Conservation (phyloP, 2,888 invertebrate species). For the Mesochorus sp. region DNA sequence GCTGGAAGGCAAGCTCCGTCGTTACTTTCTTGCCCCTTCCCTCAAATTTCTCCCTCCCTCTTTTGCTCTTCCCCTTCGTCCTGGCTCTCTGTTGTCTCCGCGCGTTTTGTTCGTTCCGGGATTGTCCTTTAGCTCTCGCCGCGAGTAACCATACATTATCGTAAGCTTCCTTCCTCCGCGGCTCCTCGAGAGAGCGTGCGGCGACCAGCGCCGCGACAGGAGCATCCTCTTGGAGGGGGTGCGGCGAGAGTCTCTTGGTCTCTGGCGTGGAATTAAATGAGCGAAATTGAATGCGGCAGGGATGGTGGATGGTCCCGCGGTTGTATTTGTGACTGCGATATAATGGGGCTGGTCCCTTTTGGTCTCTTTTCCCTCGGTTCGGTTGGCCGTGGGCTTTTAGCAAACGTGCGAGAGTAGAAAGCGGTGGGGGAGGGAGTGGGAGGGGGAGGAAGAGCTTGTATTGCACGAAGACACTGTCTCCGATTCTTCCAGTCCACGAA, state of each 20-base stretch:
- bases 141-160: slow-evolving; percentile 59
- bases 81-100: slow-evolving; percentile 30
- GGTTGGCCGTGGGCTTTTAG: slow-evolving; percentile 15
- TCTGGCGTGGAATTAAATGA: slow-evolving; percentile 51
- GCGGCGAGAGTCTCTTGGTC: slow-evolving; percentile 28
- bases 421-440: neutral
- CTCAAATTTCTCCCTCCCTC: slow-evolving; percentile 20
- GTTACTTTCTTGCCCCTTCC: slow-evolving; percentile 42
- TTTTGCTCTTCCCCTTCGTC: slow-evolving; percentile 30
- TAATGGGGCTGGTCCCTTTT: neutral
- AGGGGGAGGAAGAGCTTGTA: neutral
- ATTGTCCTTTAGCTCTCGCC: slow-evolving; percentile 54
- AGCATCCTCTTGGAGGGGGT: slow-evolving; percentile 30
- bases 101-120: slow-evolving; percentile 52
- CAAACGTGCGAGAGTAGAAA: slow-evolving; percentile 4
- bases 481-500: slow-evolving; percentile 36
- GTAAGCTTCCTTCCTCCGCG: slow-evolving; percentile 56
- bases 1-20: slow-evolving; percentile 36
- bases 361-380: slow-evolving; percentile 11
- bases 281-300: slow-evolving; percentile 52
- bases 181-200: slow-evolving; percentile 28
- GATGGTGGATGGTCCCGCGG: slow-evolving; percentile 23
- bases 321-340: slow-evolving; percentile 33
- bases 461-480: slow-evolving; percentile 47
- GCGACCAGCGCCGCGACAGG: slow-evolving; percentile 44